A percentile compares a stretch with the other conserved stretches of the same genome.
Evolutionary conservation across 2,888 invertebrate species (phyloP).

Genomic region (Diarsia mendica): DNA sequence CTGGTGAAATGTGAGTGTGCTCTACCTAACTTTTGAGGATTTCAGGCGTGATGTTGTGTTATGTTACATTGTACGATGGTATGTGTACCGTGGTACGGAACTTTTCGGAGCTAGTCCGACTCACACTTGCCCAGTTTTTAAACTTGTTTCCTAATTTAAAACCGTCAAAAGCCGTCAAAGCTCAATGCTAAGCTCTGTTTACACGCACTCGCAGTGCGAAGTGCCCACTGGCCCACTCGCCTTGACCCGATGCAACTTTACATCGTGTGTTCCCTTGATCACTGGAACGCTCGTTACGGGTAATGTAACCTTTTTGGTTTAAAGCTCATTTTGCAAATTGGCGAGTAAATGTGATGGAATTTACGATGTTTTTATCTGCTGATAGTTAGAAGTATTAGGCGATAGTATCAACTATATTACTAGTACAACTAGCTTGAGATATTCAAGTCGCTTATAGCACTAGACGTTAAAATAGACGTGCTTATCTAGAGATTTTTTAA

Average conservation of each 20-base stretch:
- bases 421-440: not conserved
- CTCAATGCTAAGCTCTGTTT: constrained; percentile 64
- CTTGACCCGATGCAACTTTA: constrained; percentile 62
- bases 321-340: constrained; percentile 37
- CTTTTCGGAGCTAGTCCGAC: not conserved
- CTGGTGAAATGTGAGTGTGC: too few relatives aligned
- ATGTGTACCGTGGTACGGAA: not conserved
- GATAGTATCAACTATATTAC: constrained; percentile 10
- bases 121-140: not conserved
- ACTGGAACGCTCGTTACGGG: constrained; percentile 44
- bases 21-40: too few relatives aligned
- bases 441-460: constrained; percentile 8
- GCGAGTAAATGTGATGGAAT: constrained; percentile 18
- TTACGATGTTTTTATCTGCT: constrained; percentile 4
- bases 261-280: constrained; percentile 56
- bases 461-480: constrained; percentile 28
- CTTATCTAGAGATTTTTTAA: constrained; percentile 10
- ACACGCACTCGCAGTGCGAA: constrained; percentile 48
- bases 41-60: too few relatives aligned
- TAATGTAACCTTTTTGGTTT: constrained; percentile 55
- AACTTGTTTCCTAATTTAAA: constrained; percentile 57
- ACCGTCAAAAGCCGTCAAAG: constrained; percentile 42
- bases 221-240: constrained; percentile 61
- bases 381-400: not conserved
- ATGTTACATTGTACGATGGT: not conserved